Conservation (phyloP, 35 echinoderm and acorn worm genomes). For the Apostichopus californicus region DNA sequence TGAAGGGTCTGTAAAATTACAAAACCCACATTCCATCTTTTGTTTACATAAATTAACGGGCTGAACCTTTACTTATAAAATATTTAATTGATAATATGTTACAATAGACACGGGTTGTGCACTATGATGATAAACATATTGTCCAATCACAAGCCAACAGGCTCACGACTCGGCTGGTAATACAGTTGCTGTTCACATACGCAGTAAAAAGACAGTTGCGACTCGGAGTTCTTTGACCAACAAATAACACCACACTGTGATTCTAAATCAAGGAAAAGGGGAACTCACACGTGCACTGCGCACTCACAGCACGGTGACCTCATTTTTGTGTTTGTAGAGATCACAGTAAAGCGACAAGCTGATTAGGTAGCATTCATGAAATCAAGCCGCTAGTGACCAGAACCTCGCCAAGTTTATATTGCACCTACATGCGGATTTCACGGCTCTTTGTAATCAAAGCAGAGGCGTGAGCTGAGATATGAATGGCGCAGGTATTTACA, state of each 20-base stretch:
- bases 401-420: background rate
- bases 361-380: conserved; percentile 24
- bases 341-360: background rate
- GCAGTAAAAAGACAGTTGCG: background rate
- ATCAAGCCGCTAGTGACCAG: conserved; percentile 2
- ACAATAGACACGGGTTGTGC: no score
- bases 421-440: background rate
- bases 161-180: no score
- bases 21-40: no score
- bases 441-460: background rate
- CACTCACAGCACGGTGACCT: conserved; percentile 39
- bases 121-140: no score
- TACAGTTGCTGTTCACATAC: no score
- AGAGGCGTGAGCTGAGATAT: background rate
- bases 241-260: conserved; percentile 45
- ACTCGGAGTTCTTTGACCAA: background rate
- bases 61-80: no score
- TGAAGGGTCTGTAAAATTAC: no score
- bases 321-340: conserved; percentile 13
- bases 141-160: no score
- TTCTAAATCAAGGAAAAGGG: background rate
- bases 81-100: no score
- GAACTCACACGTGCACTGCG: background rate
- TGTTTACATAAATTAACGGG: no score
- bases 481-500: no score